Evolutionary conservation across 2,797 vertebrate species (phyloP).

Genomic region (Podarcis lilfordi): DNA sequence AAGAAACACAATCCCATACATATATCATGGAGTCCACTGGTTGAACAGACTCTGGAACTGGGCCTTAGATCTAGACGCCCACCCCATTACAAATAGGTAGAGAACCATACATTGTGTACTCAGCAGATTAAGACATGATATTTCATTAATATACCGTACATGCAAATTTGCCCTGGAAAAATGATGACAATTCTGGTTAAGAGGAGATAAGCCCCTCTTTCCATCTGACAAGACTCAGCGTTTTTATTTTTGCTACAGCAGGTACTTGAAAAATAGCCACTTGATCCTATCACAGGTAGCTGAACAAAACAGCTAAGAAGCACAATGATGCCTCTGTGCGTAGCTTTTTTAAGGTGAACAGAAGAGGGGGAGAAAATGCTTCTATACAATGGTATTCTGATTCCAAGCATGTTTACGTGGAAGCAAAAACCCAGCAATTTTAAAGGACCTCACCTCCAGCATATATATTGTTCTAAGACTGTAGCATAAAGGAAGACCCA

Average conservation of each 20-base stretch:
- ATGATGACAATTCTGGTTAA: not conserved
- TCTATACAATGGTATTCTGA: not conserved
- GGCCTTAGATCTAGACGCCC: too few species aligned
- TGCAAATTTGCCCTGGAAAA: not conserved
- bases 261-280: not conserved
- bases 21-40: not conserved
- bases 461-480: not conserved
- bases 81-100: too few species aligned
- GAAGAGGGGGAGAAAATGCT: not conserved
- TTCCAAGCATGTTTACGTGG: not conserved
- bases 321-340: not conserved
- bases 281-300: not conserved
- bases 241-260: not conserved
- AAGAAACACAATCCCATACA: too few species aligned
- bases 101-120: too few species aligned
- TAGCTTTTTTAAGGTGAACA: not conserved
- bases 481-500: not conserved
- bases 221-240: too few species aligned
- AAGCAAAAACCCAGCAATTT: not conserved
- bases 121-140: not conserved
- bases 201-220: not conserved
- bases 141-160: not conserved
- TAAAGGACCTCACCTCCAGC: not conserved
- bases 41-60: too few species aligned
- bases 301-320: not conserved